Percentiles rank a stretch among this genome's conserved stretches.
These are phyloP conservation scores for Gymnocheta viridis DNA, from an alignment of 2,888 invertebrate species.

Conservation along the genomic window DNA sequence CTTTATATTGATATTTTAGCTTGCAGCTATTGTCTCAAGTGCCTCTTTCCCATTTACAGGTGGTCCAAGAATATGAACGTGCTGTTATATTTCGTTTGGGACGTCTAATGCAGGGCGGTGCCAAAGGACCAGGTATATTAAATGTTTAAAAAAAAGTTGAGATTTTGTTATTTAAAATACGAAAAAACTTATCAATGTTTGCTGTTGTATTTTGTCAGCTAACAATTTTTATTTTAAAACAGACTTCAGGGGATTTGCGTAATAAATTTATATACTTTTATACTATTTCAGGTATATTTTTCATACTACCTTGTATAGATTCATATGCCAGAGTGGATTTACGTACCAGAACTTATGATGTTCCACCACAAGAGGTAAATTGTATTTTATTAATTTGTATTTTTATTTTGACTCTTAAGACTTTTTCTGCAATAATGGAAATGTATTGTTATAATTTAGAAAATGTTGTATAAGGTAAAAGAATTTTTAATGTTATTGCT, in stretches of 20 bases:
- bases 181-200: background rate
- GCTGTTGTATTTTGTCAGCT: background rate
- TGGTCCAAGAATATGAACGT: constrained; percentile 97
- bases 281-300: constrained; percentile 90
- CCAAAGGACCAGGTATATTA: constrained; percentile 92
- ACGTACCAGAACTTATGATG: constrained; percentile 96
- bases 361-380: constrained; percentile 97
- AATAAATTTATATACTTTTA: background rate
- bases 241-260: background rate
- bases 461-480: background rate
- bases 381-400: background rate
- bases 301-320: constrained; percentile 97
- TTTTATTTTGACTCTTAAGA: background rate
- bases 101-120: constrained; percentile 93
- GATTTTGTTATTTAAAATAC: background rate
- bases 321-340: constrained; percentile 97
- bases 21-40: constrained; percentile 23
- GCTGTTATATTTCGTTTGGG: constrained; percentile 97
- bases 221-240: background rate
- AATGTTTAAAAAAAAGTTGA: background rate
- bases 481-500: background rate
- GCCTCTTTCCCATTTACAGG: constrained; percentile 83
- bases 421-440: background rate
- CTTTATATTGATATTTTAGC: background rate
- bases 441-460: background rate